Evolutionary conservation across 37 sponge, comb jelly and placozoan genomes (phyloP).

Genomic region (Hexactinellida sp.): DNA sequence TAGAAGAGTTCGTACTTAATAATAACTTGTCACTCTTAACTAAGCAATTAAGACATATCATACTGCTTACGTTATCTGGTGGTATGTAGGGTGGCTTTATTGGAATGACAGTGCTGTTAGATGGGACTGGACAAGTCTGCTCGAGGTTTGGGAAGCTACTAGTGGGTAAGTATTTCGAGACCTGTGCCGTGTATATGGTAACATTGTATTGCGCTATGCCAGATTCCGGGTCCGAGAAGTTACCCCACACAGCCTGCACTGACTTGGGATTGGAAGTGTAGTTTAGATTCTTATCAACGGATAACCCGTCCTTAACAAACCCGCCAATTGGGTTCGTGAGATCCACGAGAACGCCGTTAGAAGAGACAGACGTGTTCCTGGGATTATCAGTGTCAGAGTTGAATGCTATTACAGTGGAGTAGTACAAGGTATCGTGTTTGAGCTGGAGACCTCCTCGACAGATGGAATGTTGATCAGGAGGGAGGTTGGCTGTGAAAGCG

Average conservation of each 20-base stretch:
- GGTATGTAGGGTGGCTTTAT: background rate
- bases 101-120: background rate
- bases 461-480: conserved; percentile 16
- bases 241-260: conserved; percentile 36
- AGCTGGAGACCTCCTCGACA: conserved; percentile 27
- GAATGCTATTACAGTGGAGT: conserved; percentile 38
- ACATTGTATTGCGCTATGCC: conserved; percentile 41
- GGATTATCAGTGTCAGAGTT: conserved; percentile 28
- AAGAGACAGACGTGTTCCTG: conserved; percentile 32
- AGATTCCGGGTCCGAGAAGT: conserved; percentile 52
- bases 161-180: background rate
- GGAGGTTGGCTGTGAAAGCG: background rate
- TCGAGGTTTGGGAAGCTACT: background rate
- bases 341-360: conserved; percentile 45
- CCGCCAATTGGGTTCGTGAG: conserved; percentile 36
- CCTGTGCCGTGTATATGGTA: background rate
- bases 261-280: conserved; percentile 36
- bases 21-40: no score
- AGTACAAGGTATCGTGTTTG: conserved; percentile 31
- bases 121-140: background rate
- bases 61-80: background rate
- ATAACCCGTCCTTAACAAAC: conserved; percentile 30
- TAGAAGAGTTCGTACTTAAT: no score
- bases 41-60: no score
- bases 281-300: background rate